Evolutionary conservation across 2,888 invertebrate genomes (phyloP).

Genomic region (Ophion obscuratus): DNA sequence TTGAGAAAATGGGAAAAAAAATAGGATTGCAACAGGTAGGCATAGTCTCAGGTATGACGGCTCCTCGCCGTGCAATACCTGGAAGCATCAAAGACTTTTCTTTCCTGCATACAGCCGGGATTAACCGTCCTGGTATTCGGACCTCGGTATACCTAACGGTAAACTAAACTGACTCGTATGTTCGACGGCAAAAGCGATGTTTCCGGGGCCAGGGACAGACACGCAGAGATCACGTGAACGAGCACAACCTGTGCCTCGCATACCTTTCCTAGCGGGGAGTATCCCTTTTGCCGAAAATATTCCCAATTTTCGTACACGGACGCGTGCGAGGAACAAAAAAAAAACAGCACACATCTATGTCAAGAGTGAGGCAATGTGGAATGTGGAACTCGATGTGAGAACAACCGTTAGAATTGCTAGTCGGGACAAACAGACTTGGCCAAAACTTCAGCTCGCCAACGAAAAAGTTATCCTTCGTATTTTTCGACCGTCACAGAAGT

Average conservation of each 20-base stretch:
- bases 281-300: constrained; percentile 43
- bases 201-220: constrained; percentile 41
- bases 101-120: constrained; percentile 60
- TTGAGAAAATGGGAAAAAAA: background rate
- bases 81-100: background rate
- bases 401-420: background rate
- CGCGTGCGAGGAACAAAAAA: background rate
- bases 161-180: constrained; percentile 44
- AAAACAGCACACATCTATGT: background rate
- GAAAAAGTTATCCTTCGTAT: too few species aligned
- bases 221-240: constrained; percentile 21
- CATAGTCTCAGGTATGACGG: background rate
- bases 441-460: background rate
- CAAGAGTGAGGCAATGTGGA: constrained; percentile 5
- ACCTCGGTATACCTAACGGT: constrained; percentile 69
- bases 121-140: constrained; percentile 70
- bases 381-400: constrained; percentile 24
- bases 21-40: constrained; percentile 17
- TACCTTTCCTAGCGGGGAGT: background rate
- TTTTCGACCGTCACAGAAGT: too few species aligned
- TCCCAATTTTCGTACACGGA: constrained; percentile 50
- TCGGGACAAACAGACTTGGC: background rate
- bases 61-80: constrained; percentile 31
- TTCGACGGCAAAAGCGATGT: constrained; percentile 65
- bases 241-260: background rate